phyloP scores from a whole-genome alignment of 2,888 invertebrate genomes.

The Scrobipalpa costella region DNA sequence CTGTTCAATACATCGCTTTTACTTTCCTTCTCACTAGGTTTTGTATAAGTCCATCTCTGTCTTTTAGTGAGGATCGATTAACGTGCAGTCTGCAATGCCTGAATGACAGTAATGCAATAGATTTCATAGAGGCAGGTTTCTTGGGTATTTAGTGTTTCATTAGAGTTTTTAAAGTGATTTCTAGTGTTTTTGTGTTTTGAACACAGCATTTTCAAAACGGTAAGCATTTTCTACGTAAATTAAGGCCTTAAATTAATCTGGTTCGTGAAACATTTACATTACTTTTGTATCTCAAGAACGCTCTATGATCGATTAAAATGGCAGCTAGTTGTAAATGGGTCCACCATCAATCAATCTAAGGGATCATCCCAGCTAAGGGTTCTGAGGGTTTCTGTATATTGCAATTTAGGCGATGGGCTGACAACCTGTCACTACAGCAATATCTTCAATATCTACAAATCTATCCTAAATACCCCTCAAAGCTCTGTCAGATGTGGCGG shows the following conservation, averaged over 20 bases:
- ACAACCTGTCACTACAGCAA: too few species aligned
- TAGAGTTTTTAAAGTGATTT: constrained; percentile 21
- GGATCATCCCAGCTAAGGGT: too few species aligned
- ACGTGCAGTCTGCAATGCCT: not conserved
- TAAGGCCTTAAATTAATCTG: not conserved
- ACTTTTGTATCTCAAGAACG: too few species aligned
- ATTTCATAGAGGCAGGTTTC: not conserved
- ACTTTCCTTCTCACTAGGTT: not conserved
- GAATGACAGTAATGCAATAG: constrained; percentile 14
- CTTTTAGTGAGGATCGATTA: constrained; percentile 6
- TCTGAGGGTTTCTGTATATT: too few species aligned
- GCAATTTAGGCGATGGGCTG: too few species aligned
- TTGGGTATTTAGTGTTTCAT: constrained; percentile 17
- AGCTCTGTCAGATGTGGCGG: too few species aligned
- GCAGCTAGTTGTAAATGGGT: too few species aligned
- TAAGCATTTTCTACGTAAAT: not conserved
- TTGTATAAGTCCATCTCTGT: not conserved
- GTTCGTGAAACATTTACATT: not conserved
- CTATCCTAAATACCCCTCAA: too few species aligned
- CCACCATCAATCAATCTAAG: too few species aligned
- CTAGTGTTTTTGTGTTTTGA: constrained; percentile 6
- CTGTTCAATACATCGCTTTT: constrained; percentile 8
- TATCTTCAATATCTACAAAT: too few species aligned
- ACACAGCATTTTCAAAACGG: not conserved
- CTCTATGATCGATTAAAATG: too few species aligned